Base-by-base conservation (phyloP, 2,113 vertebrate species). In the Cynocephalus volans region DNA sequence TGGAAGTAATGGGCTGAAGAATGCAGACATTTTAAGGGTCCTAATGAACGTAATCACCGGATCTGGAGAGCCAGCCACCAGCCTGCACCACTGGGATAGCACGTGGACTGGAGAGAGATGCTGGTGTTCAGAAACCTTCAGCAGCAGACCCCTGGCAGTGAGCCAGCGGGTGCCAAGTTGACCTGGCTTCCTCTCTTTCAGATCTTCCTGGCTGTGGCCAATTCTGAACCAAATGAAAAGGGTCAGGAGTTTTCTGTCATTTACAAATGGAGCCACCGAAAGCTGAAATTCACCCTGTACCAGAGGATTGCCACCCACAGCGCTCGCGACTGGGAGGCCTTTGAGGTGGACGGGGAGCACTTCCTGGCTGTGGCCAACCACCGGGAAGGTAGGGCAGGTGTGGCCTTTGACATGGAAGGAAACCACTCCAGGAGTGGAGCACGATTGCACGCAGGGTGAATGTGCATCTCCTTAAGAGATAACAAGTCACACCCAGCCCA, bases 301-400 rank as follows among this genome's bases (percentile, higher is more conserved):
- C 99, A 99, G 99, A 98, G 99, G 64, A 98, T 99, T 90, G 93
- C 96, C 98, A 99, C 99, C 0, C 98, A 99, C 98, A 99, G 99
- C 0, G 99, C 99, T 45, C 98, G 99, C 6, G 99, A 99, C 98
- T 99, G 99, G 99, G 99, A 99, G 97, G 99, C 99, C 58, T 99
- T 99, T 92, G 96, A 97, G 93, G 99, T 99, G 86, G 97, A 99
- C 7, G 98, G 98, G 88, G 99, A 99, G 86, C 98, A 99, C 82
- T 99, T 99, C 98, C 99, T 99, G 0, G 99, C 99, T 0, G 99
- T 99, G 94, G 99, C 99, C 97, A 99, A 99, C 98, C 99, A 99
- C 96, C 99, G 99, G 96, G 98, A 99, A 99, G 99, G 99, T 99
- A 98, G 31, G 93, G 28, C 82, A 72, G 70, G 17, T 7, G 9